These are phyloP conservation scores for Drosophila setosimentum DNA, from an alignment of 2,888 invertebrate genomes.

Conservation along the genomic window DNA sequence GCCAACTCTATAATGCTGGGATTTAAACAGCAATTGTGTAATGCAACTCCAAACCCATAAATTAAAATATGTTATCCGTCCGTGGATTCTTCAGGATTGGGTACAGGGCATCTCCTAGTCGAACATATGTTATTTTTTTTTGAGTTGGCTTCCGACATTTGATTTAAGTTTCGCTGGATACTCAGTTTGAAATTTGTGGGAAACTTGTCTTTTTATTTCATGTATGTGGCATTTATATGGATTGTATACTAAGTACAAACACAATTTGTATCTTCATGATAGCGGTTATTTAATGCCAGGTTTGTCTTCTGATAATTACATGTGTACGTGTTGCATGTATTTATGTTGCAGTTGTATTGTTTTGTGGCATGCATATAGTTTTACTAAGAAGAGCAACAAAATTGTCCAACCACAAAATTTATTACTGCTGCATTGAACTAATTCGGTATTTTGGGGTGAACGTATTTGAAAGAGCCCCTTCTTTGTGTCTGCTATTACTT, in stretches of 20 bases:
- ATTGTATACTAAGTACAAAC: neutral
- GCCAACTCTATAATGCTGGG: neutral
- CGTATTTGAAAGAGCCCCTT: conserved; percentile 8
- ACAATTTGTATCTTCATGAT: conserved; percentile 9
- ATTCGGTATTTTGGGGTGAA: conserved; percentile 7
- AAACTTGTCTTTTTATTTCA: conserved; percentile 1
- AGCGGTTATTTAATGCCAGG: conserved; percentile 5
- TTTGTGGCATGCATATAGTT: conserved; percentile 46
- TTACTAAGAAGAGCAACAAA: conserved; percentile 40
- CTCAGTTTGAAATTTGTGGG: neutral
- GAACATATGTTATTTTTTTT: neutral
- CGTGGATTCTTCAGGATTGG: neutral
- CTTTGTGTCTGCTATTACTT: conserved; percentile 8
- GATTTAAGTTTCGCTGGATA: conserved; percentile 2
- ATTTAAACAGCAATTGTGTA: neutral
- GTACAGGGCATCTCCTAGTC: neutral
- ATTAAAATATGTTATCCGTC: neutral
- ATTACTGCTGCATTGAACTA: conserved; percentile 75
- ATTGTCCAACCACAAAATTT: conserved; percentile 72
- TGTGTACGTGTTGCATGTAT: neutral
- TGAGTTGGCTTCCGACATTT: neutral
- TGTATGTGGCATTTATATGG: neutral
- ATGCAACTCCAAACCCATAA: neutral
- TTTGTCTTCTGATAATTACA: conserved; percentile 1
- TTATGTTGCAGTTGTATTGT: conserved; percentile 38